Conservation (phyloP, 2,888 invertebrate species). For the Pedicia rivosa region DNA sequence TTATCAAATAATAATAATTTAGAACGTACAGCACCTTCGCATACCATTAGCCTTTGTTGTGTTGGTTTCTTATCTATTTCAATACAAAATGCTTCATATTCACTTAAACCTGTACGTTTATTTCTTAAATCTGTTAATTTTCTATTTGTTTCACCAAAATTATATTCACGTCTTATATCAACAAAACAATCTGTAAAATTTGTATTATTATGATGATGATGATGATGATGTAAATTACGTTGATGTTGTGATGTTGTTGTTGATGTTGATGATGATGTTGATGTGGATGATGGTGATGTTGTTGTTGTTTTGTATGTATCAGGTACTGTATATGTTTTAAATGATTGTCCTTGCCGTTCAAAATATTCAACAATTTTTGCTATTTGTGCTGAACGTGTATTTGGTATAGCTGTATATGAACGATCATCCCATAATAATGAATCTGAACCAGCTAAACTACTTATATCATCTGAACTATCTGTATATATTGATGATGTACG, state of each 20-base stretch:
- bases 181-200: slow-evolving; percentile 10
- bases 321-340: slow-evolving; percentile 33
- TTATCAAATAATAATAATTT: slow-evolving; percentile 76
- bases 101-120: slow-evolving; percentile 17
- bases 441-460: slow-evolving; percentile 64
- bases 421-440: slow-evolving; percentile 53
- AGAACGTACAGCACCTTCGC: slow-evolving; percentile 74
- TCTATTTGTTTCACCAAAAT: slow-evolving; percentile 1
- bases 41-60: slow-evolving; percentile 54
- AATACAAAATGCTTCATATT: slow-evolving; percentile 27
- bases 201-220: slow-evolving; percentile 10
- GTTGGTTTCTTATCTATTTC: slow-evolving; percentile 32
- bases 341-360: slow-evolving; percentile 54
- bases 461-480: slow-evolving; percentile 74
- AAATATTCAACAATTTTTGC: slow-evolving; percentile 80
- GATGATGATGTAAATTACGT: slow-evolving; percentile 11
- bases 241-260: slow-evolving; percentile 1
- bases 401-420: slow-evolving; percentile 35
- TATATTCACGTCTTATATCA: slow-evolving; percentile 9
- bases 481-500: slow-evolving; percentile 71
- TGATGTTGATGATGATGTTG: slow-evolving; percentile 8
- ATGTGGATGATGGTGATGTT: slow-evolving; percentile 7
- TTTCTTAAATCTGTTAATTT: slow-evolving; percentile 23
- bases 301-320: slow-evolving; percentile 17
- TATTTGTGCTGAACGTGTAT: slow-evolving; percentile 48